Percentiles rank a stretch among this genome's conserved stretches.
These are phyloP conservation scores for Phalera bucephala DNA, from an alignment of 2,888 invertebrate species.

Conservation along the genomic window DNA sequence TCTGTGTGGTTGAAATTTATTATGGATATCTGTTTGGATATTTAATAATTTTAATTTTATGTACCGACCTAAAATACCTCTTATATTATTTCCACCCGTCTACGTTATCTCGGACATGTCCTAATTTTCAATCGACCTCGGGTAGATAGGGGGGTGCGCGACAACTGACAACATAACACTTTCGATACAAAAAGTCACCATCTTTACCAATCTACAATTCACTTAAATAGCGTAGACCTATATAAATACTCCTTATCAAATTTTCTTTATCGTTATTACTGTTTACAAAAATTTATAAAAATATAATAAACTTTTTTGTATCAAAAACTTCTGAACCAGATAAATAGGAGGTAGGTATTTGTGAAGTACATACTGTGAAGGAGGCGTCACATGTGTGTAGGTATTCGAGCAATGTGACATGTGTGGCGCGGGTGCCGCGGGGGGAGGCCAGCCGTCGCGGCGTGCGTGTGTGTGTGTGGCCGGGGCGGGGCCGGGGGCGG, in stretches of 20 bases:
- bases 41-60: too few relatives aligned
- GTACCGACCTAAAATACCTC: too few relatives aligned
- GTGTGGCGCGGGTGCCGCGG: slow-evolving; percentile 47
- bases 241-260: too few relatives aligned
- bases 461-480: slow-evolving; percentile 35
- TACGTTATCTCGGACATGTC: slow-evolving; percentile 45
- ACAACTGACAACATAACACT: slow-evolving; percentile 15
- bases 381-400: slow-evolving; percentile 78
- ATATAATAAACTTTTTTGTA: too few relatives aligned
- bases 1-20: too few relatives aligned
- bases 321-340: background rate
- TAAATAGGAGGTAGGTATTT: slow-evolving; percentile 51
- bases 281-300: too few relatives aligned
- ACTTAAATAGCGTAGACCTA: background rate
- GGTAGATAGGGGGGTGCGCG: slow-evolving; percentile 22
- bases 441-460: slow-evolving; percentile 43
- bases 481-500: slow-evolving; percentile 66
- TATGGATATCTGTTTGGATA: too few relatives aligned
- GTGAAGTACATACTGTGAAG: slow-evolving; percentile 68
- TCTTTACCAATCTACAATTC: slow-evolving; percentile 20
- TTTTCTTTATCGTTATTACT: too few relatives aligned
- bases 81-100: slow-evolving; percentile 21
- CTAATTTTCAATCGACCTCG: slow-evolving; percentile 36
- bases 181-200: slow-evolving; percentile 27
- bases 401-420: slow-evolving; percentile 69